These are phyloP conservation scores for Archivesica marissinica DNA, from an alignment of 1,140 invertebrate genomes.

Conservation along the genomic window DNA sequence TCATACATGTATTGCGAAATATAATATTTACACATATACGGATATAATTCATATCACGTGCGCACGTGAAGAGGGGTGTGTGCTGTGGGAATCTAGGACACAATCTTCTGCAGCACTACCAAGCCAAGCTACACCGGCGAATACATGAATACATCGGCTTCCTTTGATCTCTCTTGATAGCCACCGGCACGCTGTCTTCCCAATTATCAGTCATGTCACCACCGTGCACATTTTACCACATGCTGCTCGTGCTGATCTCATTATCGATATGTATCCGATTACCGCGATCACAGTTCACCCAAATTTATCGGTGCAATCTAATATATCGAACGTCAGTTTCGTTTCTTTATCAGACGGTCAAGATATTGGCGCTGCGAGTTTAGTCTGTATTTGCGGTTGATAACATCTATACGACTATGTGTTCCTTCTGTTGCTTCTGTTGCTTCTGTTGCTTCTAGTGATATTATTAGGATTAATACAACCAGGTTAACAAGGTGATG, in stretches of 20 bases:
- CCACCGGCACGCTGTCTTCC: neutral
- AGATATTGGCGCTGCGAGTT: neutral
- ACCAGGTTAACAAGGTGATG: neutral
- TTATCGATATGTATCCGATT: no score
- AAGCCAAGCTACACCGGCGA: no score
- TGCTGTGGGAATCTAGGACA: no score
- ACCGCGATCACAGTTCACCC: neutral
- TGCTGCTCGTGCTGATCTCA: slow-evolving; percentile 5
- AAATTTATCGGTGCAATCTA: neutral
- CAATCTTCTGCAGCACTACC: no score
- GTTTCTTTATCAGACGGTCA: neutral
- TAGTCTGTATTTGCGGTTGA: neutral
- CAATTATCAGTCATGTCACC: neutral
- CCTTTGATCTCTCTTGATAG: slow-evolving; percentile 2
- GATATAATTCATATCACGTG: no score
- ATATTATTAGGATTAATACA: neutral
- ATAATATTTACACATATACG: no score
- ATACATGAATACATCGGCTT: no score
- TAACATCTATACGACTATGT: neutral
- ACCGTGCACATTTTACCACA: neutral
- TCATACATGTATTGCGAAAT: no score
- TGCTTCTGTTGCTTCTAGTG: neutral
- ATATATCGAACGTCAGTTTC: neutral
- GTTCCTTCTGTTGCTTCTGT: no score
- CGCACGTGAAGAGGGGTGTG: no score